phyloP scores from a whole-genome alignment of 2,113 vertebrate genomes.

The Sebastes schlegelii region DNA sequence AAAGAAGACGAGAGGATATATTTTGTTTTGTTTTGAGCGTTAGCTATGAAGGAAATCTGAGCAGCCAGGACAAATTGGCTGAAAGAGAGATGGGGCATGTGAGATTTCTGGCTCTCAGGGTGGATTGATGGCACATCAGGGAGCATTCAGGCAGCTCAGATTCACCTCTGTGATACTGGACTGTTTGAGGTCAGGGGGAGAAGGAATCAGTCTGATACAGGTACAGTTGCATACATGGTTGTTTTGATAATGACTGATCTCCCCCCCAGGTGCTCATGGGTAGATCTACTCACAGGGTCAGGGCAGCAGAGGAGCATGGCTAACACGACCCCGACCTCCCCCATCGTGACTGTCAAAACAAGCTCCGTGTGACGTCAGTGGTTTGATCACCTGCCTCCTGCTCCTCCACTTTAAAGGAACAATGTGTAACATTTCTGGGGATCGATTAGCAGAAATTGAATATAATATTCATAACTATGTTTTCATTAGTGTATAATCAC shows the following conservation, averaged over 20 bases:
- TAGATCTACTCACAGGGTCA: slow-evolving; percentile 29
- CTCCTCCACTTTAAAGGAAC: background rate
- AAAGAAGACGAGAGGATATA: background rate
- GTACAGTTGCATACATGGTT: slow-evolving; percentile 17
- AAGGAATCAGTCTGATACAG: slow-evolving; percentile 11
- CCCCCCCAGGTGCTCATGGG: slow-evolving; percentile 33
- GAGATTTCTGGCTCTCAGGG: slow-evolving; percentile 23
- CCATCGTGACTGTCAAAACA: slow-evolving; percentile 35
- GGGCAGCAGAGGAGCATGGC: slow-evolving; percentile 35
- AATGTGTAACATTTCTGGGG: too few relatives aligned
- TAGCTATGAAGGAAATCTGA: slow-evolving; percentile 49
- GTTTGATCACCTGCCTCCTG: background rate
- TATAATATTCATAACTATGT: too few relatives aligned
- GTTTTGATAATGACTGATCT: slow-evolving; percentile 31
- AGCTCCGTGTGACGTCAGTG: slow-evolving; percentile 2
- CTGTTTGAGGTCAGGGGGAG: slow-evolving; percentile 15
- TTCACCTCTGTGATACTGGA: slow-evolving; percentile 44
- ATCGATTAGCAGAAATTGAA: too few relatives aligned
- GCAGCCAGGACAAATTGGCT: slow-evolving; percentile 57
- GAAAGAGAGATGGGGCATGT: slow-evolving; percentile 30
- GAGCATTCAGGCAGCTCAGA: slow-evolving; percentile 45
- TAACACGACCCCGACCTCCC: slow-evolving; percentile 45
- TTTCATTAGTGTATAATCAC: too few relatives aligned
- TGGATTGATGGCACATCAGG: slow-evolving; percentile 63
- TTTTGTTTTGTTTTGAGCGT: slow-evolving; percentile 29